These are phyloP conservation scores for Acropternis orthonyx DNA, from an alignment of 2,797 vertebrate species.

Conservation along the genomic window DNA sequence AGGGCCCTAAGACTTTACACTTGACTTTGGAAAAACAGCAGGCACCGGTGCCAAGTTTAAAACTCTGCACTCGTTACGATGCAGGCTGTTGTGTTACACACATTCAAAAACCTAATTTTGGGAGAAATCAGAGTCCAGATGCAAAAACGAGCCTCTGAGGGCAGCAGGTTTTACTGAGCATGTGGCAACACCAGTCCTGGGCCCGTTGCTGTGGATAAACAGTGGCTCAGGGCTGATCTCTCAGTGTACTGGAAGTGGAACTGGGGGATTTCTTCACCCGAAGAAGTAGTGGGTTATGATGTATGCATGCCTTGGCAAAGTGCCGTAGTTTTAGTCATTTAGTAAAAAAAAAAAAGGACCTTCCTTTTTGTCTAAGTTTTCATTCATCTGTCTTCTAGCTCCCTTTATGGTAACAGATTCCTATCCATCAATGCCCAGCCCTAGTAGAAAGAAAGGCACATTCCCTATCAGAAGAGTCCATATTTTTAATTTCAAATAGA, in stretches of 20 bases:
- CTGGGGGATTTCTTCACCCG: neutral
- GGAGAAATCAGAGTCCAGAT: neutral
- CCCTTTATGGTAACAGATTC: neutral
- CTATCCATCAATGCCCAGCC: neutral
- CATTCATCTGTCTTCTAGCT: neutral
- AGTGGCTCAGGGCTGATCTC: neutral
- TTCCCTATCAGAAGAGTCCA: neutral
- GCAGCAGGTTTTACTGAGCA: neutral
- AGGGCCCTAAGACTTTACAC: slow-evolving; percentile 8
- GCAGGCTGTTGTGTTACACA: neutral
- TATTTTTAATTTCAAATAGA: neutral
- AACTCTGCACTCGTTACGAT: neutral
- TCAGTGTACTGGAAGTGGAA: neutral
- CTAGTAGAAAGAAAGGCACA: neutral
- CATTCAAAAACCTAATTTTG: neutral
- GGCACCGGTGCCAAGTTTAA: neutral
- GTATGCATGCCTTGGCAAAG: neutral
- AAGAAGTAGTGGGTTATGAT: neutral
- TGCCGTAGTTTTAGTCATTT: neutral
- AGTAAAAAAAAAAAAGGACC: neutral
- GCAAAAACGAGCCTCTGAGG: neutral
- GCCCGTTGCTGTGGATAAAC: neutral
- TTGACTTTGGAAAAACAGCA: slow-evolving; percentile 23
- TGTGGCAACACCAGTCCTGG: neutral
- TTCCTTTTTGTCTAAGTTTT: neutral